These are phyloP conservation scores for Drosophila greeni DNA, from an alignment of 2,888 invertebrate genomes.

Conservation along the genomic window DNA sequence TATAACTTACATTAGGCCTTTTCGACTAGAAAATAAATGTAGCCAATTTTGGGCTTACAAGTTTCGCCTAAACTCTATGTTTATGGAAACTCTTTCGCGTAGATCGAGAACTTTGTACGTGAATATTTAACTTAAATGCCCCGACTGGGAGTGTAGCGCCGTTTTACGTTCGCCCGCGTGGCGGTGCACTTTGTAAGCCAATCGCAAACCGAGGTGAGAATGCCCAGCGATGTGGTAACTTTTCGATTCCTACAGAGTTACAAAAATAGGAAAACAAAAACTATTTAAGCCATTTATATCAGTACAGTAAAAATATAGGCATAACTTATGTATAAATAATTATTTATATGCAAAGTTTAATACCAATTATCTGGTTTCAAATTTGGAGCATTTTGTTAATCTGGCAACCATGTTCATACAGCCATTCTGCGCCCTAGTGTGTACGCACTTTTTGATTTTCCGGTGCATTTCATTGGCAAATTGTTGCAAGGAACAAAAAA, in stretches of 20 bases:
- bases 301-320: too few species aligned
- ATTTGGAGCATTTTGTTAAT: not conserved
- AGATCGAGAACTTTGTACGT: too few species aligned
- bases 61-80: too few species aligned
- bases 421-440: constrained; percentile 16
- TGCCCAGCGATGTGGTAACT: constrained; percentile 48
- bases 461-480: constrained; percentile 28
- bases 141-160: constrained; percentile 44
- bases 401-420: constrained; percentile 38
- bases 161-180: constrained; percentile 60
- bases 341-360: not conserved
- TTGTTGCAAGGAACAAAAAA: not conserved
- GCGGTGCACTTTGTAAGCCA: constrained; percentile 58
- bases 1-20: not conserved
- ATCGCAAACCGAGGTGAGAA: constrained; percentile 53
- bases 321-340: not conserved
- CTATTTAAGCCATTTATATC: not conserved
- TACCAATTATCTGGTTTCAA: not conserved
- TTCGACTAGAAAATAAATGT: too few species aligned
- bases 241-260: not conserved
- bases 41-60: not conserved
- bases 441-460: constrained; percentile 48
- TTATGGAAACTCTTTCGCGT: not conserved
- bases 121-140: constrained; percentile 20
- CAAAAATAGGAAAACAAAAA: not conserved